These are phyloP conservation scores for Beris morrisii DNA, from an alignment of 2,888 invertebrate genomes.

Conservation along the genomic window DNA sequence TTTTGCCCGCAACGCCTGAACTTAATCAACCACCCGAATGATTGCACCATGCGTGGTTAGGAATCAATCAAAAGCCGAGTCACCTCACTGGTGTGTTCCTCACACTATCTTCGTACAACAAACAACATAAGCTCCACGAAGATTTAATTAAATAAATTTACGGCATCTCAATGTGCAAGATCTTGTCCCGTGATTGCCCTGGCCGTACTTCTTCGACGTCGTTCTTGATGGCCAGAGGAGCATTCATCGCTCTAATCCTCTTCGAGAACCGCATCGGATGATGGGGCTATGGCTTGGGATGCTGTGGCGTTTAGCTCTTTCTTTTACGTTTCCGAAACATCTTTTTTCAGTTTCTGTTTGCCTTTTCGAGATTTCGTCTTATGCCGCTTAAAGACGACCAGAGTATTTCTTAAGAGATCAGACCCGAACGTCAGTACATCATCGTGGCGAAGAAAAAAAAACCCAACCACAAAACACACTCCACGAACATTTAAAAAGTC, in stretches of 20 bases:
- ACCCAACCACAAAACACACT: constrained; percentile 22
- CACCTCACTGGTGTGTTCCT: constrained; percentile 10
- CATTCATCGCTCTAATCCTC: constrained; percentile 26
- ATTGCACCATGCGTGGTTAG: constrained; percentile 27
- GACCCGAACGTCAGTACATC: constrained; percentile 19
- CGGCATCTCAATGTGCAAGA: constrained; percentile 30
- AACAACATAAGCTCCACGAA: constrained; percentile 18
- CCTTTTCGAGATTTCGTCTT: constrained; percentile 1
- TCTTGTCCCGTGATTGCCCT: constrained; percentile 30
- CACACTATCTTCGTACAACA: not conserved
- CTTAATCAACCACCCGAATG: constrained; percentile 28
- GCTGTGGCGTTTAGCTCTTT: constrained; percentile 18
- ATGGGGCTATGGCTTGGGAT: not conserved
- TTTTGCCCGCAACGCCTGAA: constrained; percentile 13
- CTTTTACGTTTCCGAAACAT: constrained; percentile 12
- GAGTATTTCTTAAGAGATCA: constrained; percentile 24
- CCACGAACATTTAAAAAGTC: constrained; percentile 15
- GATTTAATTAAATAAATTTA: constrained; percentile 38
- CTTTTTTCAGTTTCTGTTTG: constrained; percentile 4
- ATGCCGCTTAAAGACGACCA: constrained; percentile 2
- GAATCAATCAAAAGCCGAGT: constrained; percentile 26
- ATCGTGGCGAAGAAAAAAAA: constrained; percentile 3
- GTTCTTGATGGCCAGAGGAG: not conserved
- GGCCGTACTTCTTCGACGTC: constrained; percentile 15
- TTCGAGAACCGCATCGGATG: constrained; percentile 9